phyloP scores from a whole-genome alignment of 1,140 invertebrate genomes.

The Episyrphus balteatus region DNA sequence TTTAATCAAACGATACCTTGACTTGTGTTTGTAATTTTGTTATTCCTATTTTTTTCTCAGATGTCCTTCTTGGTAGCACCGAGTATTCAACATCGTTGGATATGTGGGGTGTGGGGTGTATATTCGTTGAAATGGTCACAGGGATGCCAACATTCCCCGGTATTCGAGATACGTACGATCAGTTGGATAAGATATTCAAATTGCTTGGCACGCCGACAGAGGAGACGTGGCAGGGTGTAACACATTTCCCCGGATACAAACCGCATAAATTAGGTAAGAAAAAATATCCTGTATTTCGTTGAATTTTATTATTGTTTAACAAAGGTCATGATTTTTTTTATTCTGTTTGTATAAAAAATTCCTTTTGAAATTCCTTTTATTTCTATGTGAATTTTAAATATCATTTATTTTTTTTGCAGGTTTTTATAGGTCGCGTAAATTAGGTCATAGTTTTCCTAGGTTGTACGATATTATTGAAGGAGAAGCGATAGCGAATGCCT shows the following conservation, averaged over 20 bases:
- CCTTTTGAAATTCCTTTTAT: neutral
- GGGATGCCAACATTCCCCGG: slow-evolving; percentile 93
- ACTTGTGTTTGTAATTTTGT: too few relatives aligned
- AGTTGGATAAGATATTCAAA: slow-evolving; percentile 95
- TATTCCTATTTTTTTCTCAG: slow-evolving; percentile 35
- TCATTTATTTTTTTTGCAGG: slow-evolving; percentile 25
- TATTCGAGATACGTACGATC: slow-evolving; percentile 88
- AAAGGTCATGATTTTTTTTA: neutral
- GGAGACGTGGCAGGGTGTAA: slow-evolving; percentile 81
- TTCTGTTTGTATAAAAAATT: neutral
- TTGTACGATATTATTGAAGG: slow-evolving; percentile 77
- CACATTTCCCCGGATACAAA: slow-evolving; percentile 74
- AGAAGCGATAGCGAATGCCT: slow-evolving; percentile 71
- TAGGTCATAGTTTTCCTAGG: slow-evolving; percentile 78
- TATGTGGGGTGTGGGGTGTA: slow-evolving; percentile 98
- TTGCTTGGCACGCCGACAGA: slow-evolving; percentile 86
- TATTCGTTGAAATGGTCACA: slow-evolving; percentile 95
- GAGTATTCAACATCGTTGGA: slow-evolving; percentile 90
- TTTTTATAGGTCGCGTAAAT: slow-evolving; percentile 62
- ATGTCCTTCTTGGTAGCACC: slow-evolving; percentile 91
- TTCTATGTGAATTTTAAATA: neutral
- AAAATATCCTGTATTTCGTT: slow-evolving; percentile 1
- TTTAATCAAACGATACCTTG: too few relatives aligned
- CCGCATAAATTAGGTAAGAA: slow-evolving; percentile 57
- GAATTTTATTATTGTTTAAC: too few relatives aligned